Evolutionary conservation across 64 coral and sea anemone genomes (phyloP).

Genomic region (Porites australiensis): DNA sequence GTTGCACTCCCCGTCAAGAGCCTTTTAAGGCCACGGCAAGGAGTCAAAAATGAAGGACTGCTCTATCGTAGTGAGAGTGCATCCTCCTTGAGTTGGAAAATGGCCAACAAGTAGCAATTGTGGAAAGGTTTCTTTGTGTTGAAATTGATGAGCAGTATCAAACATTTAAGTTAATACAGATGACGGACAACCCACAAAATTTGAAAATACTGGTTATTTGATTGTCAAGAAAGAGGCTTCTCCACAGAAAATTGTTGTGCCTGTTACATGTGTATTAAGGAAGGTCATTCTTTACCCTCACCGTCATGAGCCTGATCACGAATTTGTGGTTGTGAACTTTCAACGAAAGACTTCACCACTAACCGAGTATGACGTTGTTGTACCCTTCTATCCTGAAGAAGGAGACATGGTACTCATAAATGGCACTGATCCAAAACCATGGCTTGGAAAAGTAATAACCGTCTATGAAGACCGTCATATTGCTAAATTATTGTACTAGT

Average conservation of each 20-base stretch:
- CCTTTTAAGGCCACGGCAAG: slow-evolving; percentile 19
- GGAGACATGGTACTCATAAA: slow-evolving; percentile 15
- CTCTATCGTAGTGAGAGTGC: slow-evolving; percentile 24
- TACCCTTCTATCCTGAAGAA: neutral
- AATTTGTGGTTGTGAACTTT: neutral
- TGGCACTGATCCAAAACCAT: slow-evolving; percentile 21
- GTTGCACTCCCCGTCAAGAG: slow-evolving; percentile 16
- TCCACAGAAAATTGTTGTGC: slow-evolving; percentile 26
- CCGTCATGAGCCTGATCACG: neutral
- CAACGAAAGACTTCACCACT: neutral
- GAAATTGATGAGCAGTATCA: slow-evolving; percentile 22
- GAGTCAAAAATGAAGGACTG: slow-evolving; percentile 26
- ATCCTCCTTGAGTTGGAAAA: slow-evolving; percentile 22
- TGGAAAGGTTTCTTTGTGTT: slow-evolving; percentile 17
- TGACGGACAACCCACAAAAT: neutral
- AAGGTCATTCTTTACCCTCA: slow-evolving; percentile 22
- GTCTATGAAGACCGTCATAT: slow-evolving; percentile 19
- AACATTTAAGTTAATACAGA: slow-evolving; percentile 15
- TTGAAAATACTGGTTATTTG: slow-evolving; percentile 16
- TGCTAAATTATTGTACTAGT: slow-evolving; percentile 9
- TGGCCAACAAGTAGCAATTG: slow-evolving; percentile 15
- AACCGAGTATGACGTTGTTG: neutral
- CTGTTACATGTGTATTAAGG: slow-evolving; percentile 22
- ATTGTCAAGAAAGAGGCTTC: neutral
- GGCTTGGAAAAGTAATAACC: slow-evolving; percentile 13